Conservation (phyloP, 2,113 vertebrate genomes). For the Epinephelus fuscoguttatus region DNA sequence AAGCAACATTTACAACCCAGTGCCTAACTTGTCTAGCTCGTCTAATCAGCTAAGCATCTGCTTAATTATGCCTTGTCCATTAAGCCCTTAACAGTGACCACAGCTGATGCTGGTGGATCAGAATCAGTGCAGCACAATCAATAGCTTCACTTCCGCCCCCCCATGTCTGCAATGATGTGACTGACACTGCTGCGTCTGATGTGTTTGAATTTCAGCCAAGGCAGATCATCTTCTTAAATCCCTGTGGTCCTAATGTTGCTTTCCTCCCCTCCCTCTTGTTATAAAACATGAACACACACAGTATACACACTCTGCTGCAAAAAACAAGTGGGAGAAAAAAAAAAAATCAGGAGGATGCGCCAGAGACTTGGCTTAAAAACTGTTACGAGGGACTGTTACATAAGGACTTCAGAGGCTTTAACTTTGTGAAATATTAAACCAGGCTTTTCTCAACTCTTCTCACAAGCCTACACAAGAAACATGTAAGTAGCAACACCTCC, state of each 20-base stretch:
- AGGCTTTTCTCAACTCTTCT: constrained; percentile 7
- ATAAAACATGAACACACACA: constrained; percentile 54
- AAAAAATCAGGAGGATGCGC: constrained; percentile 2
- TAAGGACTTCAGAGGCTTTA: constrained; percentile 60
- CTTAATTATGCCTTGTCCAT: constrained; percentile 40
- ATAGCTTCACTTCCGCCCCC: not conserved
- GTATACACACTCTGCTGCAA: constrained; percentile 24
- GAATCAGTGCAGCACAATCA: not conserved
- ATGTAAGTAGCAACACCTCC: not conserved
- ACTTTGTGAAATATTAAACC: constrained; percentile 33
- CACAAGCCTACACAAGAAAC: not conserved
- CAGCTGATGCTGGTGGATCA: not conserved
- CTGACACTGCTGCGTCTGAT: constrained; percentile 10
- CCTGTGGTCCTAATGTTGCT: constrained; percentile 41
- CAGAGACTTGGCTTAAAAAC: constrained; percentile 53
- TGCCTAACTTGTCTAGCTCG: not conserved
- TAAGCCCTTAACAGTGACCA: constrained; percentile 25
- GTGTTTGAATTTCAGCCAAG: constrained; percentile 25
- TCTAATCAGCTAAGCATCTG: constrained; percentile 37
- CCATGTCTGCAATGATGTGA: constrained; percentile 5
- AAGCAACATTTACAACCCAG: constrained; percentile 16
- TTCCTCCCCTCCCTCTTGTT: constrained; percentile 31
- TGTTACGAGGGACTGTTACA: constrained; percentile 45
- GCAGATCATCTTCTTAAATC: constrained; percentile 55
- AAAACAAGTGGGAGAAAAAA: constrained; percentile 42